Conservation (phyloP, 2,113 vertebrate genomes). For the Glareola pratincola region DNA sequence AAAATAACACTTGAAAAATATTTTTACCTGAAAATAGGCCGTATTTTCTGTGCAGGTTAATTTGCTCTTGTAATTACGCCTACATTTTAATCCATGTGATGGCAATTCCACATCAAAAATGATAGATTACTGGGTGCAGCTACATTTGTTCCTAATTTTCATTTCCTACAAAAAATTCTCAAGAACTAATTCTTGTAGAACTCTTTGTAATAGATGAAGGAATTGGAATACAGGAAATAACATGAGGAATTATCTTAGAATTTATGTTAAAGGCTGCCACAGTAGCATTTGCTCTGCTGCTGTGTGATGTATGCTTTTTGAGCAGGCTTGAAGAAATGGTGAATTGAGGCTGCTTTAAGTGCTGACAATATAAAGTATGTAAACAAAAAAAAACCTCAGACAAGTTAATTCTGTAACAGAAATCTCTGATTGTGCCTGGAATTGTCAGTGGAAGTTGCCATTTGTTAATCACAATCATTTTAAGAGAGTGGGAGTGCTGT, state of each 20-base stretch:
- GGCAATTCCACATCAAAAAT: neutral
- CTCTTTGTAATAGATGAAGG: neutral
- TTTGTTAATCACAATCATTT: neutral
- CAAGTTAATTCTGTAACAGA: neutral
- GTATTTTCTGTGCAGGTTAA: neutral
- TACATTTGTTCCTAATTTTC: neutral
- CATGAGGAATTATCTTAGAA: neutral
- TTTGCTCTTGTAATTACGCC: neutral
- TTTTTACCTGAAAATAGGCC: neutral
- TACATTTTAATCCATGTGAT: neutral
- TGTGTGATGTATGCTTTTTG: neutral
- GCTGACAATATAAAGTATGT: neutral
- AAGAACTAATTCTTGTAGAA: neutral
- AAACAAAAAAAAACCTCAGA: neutral
- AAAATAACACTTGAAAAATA: neutral
- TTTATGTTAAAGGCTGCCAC: neutral
- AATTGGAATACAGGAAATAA: neutral
- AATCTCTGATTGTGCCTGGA: neutral
- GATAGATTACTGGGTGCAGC: neutral
- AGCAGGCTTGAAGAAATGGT: neutral
- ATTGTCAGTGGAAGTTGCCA: neutral
- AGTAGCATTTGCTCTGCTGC: neutral
- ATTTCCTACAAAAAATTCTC: neutral
- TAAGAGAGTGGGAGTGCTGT: neutral
- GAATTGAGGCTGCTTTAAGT: neutral